Percentiles rank a stretch among this genome's conserved stretches.
phyloP scores from a whole-genome alignment of 2,113 vertebrate species.

The Fregetta grallaria region DNA sequence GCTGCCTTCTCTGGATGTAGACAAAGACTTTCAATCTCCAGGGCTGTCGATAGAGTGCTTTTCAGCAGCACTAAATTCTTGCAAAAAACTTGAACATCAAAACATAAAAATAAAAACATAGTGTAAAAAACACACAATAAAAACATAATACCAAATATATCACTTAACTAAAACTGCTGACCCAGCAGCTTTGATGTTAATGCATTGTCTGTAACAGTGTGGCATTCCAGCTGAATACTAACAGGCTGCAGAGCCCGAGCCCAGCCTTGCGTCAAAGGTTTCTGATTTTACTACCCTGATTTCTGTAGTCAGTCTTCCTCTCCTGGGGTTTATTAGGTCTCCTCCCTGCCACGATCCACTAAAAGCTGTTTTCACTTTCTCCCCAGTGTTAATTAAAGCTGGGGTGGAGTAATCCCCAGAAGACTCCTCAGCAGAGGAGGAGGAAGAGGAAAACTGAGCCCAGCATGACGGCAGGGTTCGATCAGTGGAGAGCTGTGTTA shows the following conservation, averaged over 20 bases:
- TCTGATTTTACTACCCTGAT: conserved; percentile 25
- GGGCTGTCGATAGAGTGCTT: not conserved
- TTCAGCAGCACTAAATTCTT: conserved; percentile 46
- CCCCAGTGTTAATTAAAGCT: conserved; percentile 25
- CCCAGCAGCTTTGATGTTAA: conserved; percentile 49
- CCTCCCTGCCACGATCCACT: not conserved
- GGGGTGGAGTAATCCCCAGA: not conserved
- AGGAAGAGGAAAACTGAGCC: conserved; percentile 7
- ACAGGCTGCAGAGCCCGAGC: not conserved
- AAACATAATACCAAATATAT: conserved; percentile 51
- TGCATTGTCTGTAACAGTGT: conserved; percentile 10
- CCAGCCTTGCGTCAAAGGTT: not conserved
- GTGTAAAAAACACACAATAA: conserved; percentile 44
- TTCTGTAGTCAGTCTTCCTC: conserved; percentile 1
- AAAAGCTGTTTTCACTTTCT: conserved; percentile 51
- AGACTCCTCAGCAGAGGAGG: not conserved
- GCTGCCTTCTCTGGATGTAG: not conserved
- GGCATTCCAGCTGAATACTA: conserved; percentile 35
- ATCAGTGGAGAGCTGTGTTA: conserved; percentile 23
- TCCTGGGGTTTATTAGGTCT: conserved; percentile 44
- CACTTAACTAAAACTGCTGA: conserved; percentile 59
- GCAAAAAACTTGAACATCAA: conserved; percentile 1
- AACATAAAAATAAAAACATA: conserved; percentile 54
- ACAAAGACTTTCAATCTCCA: not conserved
- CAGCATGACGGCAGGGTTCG: not conserved